phyloP scores from a whole-genome alignment of 2,888 invertebrate genomes.

The Ornithoptera alexandrae region DNA sequence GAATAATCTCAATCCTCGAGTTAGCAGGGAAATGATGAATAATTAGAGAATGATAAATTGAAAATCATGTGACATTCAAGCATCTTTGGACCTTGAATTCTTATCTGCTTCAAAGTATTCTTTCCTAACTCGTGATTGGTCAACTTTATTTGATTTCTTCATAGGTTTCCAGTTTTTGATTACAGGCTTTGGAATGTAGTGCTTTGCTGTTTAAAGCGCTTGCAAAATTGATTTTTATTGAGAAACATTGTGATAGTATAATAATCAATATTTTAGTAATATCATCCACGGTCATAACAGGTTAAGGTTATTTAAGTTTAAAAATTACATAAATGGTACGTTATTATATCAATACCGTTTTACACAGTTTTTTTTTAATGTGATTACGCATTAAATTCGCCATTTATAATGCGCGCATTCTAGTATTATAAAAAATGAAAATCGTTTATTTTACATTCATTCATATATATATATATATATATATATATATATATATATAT shows the following conservation, averaged over 20 bases:
- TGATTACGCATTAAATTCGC: too few relatives aligned
- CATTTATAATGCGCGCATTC: too few relatives aligned
- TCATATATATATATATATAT: too few relatives aligned
- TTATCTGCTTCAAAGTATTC: neutral
- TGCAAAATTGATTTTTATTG: neutral
- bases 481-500: neutral
- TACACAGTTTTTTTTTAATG: too few relatives aligned
- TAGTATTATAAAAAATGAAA: too few relatives aligned
- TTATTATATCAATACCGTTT: too few relatives aligned
- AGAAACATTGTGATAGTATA: neutral
- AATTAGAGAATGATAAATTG: neutral
- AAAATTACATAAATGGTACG: too few relatives aligned
- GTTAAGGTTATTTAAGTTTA: neutral
- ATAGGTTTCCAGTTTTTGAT: neutral
- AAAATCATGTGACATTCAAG: neutral
- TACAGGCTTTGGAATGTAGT: neutral
- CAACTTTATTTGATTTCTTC: neutral
- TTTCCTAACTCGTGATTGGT: neutral
- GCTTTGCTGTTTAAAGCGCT: neutral
- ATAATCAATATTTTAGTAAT: neutral
- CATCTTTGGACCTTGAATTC: neutral
- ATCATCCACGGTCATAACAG: neutral
- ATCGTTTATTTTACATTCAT: too few relatives aligned
- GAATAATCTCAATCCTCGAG: neutral
- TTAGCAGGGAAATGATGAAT: neutral